Evolutionary conservation across 2,113 vertebrate genomes (phyloP).

Genomic region (Acrocephalus arundinaceus): DNA sequence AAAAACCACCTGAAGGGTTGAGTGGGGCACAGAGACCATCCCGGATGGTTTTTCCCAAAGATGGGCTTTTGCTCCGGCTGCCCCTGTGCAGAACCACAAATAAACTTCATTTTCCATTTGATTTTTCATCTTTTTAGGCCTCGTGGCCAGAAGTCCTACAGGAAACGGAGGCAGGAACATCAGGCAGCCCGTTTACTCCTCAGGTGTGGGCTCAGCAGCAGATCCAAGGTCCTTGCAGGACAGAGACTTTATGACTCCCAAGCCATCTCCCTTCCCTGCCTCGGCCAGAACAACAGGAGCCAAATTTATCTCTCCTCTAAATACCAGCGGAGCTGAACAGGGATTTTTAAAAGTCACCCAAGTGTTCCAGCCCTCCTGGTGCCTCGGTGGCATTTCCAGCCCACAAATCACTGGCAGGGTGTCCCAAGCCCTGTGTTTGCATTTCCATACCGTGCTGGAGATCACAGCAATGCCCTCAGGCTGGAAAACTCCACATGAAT

Average conservation of each 20-base stretch:
- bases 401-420: not conserved
- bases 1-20: not conserved
- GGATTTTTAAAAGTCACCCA: slow-evolving; percentile 12
- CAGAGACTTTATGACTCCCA: not conserved
- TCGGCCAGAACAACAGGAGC: not conserved
- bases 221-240: not conserved
- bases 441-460: not conserved
- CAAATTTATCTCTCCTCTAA: slow-evolving; percentile 34
- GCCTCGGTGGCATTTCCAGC: not conserved
- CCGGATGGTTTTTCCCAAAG: rapidly evolving
- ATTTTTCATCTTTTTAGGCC: not conserved
- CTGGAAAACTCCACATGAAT: not conserved
- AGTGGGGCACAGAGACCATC: not conserved
- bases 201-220: not conserved
- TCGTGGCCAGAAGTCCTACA: not conserved
- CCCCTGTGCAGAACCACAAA: not conserved
- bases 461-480: not conserved
- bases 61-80: not conserved
- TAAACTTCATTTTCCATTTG: not conserved
- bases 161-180: not conserved
- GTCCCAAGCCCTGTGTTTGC: not conserved
- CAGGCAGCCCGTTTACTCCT: not conserved
- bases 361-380: not conserved
- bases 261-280: not conserved
- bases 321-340: not conserved